phyloP scores from a whole-genome alignment of 2,113 vertebrate species.

The Trematomus loennbergii region DNA sequence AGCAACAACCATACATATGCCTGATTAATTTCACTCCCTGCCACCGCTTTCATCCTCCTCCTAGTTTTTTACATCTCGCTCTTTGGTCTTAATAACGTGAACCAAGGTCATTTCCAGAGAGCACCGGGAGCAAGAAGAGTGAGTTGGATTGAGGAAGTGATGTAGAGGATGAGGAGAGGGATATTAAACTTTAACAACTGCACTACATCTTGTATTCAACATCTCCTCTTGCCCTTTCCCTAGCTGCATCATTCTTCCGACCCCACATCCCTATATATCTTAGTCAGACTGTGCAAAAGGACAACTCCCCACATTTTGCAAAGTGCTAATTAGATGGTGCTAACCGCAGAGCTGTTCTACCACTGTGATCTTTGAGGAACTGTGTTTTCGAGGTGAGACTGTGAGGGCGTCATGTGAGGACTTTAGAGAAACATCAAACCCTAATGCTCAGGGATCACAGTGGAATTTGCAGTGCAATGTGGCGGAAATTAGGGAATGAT shows the following conservation, averaged over 20 bases:
- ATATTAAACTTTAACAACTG: slow-evolving; percentile 74
- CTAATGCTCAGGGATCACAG: background rate
- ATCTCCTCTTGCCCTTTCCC: slow-evolving; percentile 21
- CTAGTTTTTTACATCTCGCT: slow-evolving; percentile 34
- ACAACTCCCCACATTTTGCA: slow-evolving; percentile 34
- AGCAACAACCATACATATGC: slow-evolving; percentile 7
- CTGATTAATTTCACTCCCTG: slow-evolving; percentile 27
- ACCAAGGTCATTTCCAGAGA: slow-evolving; percentile 41
- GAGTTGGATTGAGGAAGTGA: slow-evolving; percentile 53
- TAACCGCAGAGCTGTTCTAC: slow-evolving; percentile 24
- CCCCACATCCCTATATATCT: slow-evolving; percentile 6
- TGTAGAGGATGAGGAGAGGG: slow-evolving; percentile 47
- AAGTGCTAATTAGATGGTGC: slow-evolving; percentile 55
- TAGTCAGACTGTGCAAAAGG: slow-evolving; percentile 13
- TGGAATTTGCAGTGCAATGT: slow-evolving; percentile 33
- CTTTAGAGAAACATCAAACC: slow-evolving; percentile 23
- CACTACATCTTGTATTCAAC: slow-evolving; percentile 42
- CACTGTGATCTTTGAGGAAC: slow-evolving; percentile 4
- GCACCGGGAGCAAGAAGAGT: background rate
- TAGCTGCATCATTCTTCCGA: background rate
- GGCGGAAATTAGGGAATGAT: slow-evolving; percentile 31
- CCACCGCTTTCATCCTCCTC: background rate
- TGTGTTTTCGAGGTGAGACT: slow-evolving; percentile 7
- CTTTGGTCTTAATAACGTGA: slow-evolving; percentile 28
- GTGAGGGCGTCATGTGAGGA: slow-evolving; percentile 24